Evolutionary conservation across 2,797 vertebrate species (phyloP), one percentile per base, ranked within the genome.

Genomic region (Periophthalmus magnuspinnatus): DNA sequence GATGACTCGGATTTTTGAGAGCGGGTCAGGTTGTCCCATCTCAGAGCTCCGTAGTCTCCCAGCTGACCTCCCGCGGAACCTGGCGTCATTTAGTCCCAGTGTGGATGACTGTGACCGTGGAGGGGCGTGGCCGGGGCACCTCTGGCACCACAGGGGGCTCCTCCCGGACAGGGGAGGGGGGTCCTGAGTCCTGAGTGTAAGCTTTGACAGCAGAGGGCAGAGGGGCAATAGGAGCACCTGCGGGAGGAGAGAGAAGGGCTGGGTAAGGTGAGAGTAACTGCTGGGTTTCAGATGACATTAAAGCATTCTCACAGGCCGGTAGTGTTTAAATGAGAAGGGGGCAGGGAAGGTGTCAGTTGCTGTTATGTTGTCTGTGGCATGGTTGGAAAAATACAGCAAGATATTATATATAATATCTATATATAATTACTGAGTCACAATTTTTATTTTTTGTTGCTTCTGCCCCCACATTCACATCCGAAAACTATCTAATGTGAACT

Each of bases 61-160:
- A 86, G 87, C 90, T 90, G 76, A 90, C 87, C 89, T 91, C 90
- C 88, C 90, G 84, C 83, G 91, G 90, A 84, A 90, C 86, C 86
- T 92, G 90, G 87, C 86, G 89, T 94, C 92, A 94, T 91, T 94
- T 94, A 87, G 92, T 92, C 86, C 93, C 93, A 0, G 93, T 94
- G 88, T 92, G 90, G 84, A 93, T 94, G 84, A 93, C 93, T 0
- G 93, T 94, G 54, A 94, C 93, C 0, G 93, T 94, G 85, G 93
- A 90, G 71, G 90, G 91, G 45, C 92, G 89, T 0, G 89, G 84
- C 47, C 86, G 81, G 0, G 85, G 17, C 0, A 76, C 68, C 22
- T 92, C 90, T 0, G 76, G 84, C 58, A 48, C 79, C 55, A 17
- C 47, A 3, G 71, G 13, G 0, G 86, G 47, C 13, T 93, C 90